These are phyloP conservation scores for Bombus affinis DNA, from an alignment of 1,140 invertebrate genomes.

Conservation along the genomic window DNA sequence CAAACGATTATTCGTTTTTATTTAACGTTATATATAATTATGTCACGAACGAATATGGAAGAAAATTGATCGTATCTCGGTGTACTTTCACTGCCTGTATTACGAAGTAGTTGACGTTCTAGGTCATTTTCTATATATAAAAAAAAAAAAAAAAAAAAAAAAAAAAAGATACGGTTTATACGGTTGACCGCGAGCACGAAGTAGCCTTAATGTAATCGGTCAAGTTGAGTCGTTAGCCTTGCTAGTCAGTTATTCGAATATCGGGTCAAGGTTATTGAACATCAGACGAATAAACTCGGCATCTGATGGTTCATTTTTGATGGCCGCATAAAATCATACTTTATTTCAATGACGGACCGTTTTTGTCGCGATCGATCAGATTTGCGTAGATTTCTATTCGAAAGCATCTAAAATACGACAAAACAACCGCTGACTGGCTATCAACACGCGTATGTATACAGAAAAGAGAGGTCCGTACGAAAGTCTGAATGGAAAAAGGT, in stretches of 20 bases:
- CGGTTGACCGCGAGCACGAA: slow-evolving; percentile 15
- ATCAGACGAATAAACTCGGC: slow-evolving; percentile 33
- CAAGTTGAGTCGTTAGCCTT: slow-evolving; percentile 63
- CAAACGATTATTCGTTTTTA: neutral
- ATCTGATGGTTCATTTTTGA: slow-evolving; percentile 31
- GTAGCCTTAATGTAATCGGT: slow-evolving; percentile 52
- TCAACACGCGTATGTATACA: too few species aligned
- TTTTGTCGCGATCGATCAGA: neutral
- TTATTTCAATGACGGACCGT: neutral
- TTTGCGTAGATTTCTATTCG: neutral
- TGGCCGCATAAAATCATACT: slow-evolving; percentile 1
- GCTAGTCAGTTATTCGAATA: slow-evolving; percentile 58
- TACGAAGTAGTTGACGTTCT: neutral
- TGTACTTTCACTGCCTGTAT: slow-evolving; percentile 39
- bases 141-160: slow-evolving; percentile 1
- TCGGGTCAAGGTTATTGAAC: slow-evolving; percentile 62
- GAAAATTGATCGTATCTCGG: slow-evolving; percentile 7
- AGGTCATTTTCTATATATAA: neutral
- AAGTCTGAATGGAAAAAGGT: neutral
- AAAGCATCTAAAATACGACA: neutral
- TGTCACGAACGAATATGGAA: too few species aligned
- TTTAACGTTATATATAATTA: neutral
- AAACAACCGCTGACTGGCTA: neutral
- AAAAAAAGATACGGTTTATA: slow-evolving; percentile 1
- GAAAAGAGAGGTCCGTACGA: neutral